A percentile compares a stretch with the other conserved stretches of the same genome.
Evolutionary conservation across 2,888 invertebrate genomes (phyloP).

Genomic region (Baronia brevicornis): DNA sequence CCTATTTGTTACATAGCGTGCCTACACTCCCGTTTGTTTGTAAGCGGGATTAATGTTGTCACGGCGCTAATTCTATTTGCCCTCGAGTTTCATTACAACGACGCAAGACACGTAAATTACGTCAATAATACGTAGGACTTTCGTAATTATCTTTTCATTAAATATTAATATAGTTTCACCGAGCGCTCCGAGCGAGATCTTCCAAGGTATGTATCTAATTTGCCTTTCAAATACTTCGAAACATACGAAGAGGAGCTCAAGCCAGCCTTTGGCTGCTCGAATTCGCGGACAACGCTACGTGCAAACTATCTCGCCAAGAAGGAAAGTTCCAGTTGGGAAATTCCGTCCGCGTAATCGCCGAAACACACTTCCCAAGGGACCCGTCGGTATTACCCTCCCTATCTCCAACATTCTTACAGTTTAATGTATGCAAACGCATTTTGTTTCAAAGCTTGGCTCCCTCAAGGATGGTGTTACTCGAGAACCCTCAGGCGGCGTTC

Average conservation of each 20-base stretch:
- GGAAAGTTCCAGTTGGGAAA: constrained; percentile 56
- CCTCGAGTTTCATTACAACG: constrained; percentile 30
- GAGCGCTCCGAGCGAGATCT: constrained; percentile 26
- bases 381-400: constrained; percentile 57
- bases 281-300: constrained; percentile 64
- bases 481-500: constrained; percentile 58
- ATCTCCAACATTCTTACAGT: constrained; percentile 73
- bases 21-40: constrained; percentile 39
- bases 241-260: constrained; percentile 59
- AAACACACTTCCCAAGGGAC: constrained; percentile 64
- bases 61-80: constrained; percentile 50
- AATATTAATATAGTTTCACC: constrained; percentile 48
- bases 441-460: constrained; percentile 73
- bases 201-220: constrained; percentile 62
- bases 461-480: constrained; percentile 62
- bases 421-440: constrained; percentile 77
- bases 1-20: constrained; percentile 29
- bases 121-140: constrained; percentile 20
- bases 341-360: constrained; percentile 73
- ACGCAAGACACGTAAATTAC: constrained; percentile 22
- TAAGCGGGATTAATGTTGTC: constrained; percentile 44
- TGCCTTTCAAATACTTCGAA: constrained; percentile 71
- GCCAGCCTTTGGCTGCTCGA: constrained; percentile 60
- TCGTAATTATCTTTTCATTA: constrained; percentile 47
- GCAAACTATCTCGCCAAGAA: constrained; percentile 66